Conservation (phyloP, 2,888 invertebrate genomes). For the Thereva nobilitata region DNA sequence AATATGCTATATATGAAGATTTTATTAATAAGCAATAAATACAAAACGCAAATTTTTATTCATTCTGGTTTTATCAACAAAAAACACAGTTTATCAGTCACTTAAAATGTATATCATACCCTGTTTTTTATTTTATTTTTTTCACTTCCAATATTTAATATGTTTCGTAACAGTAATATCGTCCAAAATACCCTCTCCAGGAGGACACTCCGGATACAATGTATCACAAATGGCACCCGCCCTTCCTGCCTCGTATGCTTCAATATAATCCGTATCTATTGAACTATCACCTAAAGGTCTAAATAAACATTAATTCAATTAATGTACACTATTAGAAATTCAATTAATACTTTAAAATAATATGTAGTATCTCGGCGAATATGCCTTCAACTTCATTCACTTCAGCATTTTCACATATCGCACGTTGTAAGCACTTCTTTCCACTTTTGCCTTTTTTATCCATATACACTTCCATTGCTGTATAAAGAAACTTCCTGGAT, state of each 20-base stretch:
- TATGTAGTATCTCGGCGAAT: slow-evolving; percentile 19
- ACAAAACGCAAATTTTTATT: no score
- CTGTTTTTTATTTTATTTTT: neutral
- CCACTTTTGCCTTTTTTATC: slow-evolving; percentile 35
- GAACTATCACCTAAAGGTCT: slow-evolving; percentile 50
- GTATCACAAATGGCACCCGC: slow-evolving; percentile 60
- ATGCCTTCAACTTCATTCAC: slow-evolving; percentile 24
- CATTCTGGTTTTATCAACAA: no score
- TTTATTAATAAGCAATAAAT: no score
- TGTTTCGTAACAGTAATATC: slow-evolving; percentile 14
- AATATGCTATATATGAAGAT: no score
- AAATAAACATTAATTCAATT: neutral
- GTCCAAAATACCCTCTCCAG: slow-evolving; percentile 67
- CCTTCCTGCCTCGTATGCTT: slow-evolving; percentile 58
- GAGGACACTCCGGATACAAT: slow-evolving; percentile 64
- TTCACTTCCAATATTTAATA: slow-evolving; percentile 10
- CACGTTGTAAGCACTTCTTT: slow-evolving; percentile 34
- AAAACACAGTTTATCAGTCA: no score
- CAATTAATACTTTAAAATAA: slow-evolving; percentile 17
- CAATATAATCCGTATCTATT: slow-evolving; percentile 61
- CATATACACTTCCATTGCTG: slow-evolving; percentile 34
- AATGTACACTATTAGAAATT: slow-evolving; percentile 12
- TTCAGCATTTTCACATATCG: slow-evolving; percentile 38
- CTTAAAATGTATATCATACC: no score
- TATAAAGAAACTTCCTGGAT: slow-evolving; percentile 31